phyloP scores from a whole-genome alignment of 2,888 invertebrate species.

The Asteroscopus sphinx region DNA sequence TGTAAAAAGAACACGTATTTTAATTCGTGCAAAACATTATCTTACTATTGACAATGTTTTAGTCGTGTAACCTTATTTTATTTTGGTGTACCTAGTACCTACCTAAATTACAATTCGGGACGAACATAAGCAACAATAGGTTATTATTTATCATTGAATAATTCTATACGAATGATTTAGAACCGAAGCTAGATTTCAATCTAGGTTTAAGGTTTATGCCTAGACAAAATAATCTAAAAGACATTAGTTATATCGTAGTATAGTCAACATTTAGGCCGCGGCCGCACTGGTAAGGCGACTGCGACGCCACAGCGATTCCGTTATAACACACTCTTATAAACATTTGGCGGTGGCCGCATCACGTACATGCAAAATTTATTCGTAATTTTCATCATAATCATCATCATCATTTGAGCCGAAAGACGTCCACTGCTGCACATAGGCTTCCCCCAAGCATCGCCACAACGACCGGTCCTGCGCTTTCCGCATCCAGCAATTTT shows the following conservation, averaged over 20 bases:
- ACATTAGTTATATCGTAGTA: background rate
- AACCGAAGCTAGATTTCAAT: background rate
- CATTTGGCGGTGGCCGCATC: too few relatives aligned
- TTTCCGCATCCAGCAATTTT: too few relatives aligned
- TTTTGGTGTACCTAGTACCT: too few relatives aligned
- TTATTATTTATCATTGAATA: background rate
- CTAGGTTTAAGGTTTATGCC: background rate
- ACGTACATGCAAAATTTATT: too few relatives aligned
- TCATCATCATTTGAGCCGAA: too few relatives aligned
- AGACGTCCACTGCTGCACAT: too few relatives aligned
- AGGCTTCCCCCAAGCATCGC: too few relatives aligned
- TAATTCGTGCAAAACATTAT: constrained; percentile 9
- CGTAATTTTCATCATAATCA: too few relatives aligned
- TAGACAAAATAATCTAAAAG: constrained; percentile 3
- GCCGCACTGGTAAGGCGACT: background rate
- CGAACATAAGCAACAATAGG: constrained; percentile 5
- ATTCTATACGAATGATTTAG: background rate
- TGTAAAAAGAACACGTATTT: constrained; percentile 22
- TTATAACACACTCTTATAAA: too few relatives aligned
- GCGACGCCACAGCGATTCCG: too few relatives aligned
- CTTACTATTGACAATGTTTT: constrained; percentile 23
- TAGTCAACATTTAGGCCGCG: constrained; percentile 14
- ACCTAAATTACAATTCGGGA: constrained; percentile 8
- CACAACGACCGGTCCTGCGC: too few relatives aligned
- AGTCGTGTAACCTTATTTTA: constrained; percentile 32